phyloP scores from a whole-genome alignment of 1,140 invertebrate genomes.

The Monochamus saltuarius region DNA sequence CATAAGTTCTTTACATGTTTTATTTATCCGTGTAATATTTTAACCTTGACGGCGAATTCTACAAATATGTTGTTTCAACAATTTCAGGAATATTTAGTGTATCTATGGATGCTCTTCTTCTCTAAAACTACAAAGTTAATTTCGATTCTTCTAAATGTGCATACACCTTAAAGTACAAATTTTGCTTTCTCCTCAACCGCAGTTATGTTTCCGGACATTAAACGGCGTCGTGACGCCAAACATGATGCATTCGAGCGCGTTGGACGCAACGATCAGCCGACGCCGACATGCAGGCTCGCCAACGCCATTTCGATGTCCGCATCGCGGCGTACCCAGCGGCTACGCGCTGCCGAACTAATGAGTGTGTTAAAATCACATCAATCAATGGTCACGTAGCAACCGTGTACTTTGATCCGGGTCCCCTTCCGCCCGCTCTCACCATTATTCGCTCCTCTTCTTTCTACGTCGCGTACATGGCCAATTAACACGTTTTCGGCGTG shows the following conservation, averaged over 20 bases:
- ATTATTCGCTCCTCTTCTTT: slow-evolving; percentile 26
- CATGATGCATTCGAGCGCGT: not conserved
- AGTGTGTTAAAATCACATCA: slow-evolving; percentile 49
- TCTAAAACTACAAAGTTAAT: too few relatives aligned
- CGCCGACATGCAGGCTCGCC: slow-evolving; percentile 28
- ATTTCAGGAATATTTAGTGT: too few relatives aligned
- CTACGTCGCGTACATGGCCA: slow-evolving; percentile 9
- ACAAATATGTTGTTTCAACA: too few relatives aligned
- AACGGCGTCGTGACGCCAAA: not conserved
- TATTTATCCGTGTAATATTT: too few relatives aligned
- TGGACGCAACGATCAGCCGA: not conserved
- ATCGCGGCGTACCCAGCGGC: slow-evolving; percentile 3
- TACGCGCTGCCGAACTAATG: slow-evolving; percentile 35
- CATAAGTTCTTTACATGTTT: too few relatives aligned
- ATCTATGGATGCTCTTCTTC: too few relatives aligned
- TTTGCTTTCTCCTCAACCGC: too few relatives aligned
- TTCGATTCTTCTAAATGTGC: too few relatives aligned
- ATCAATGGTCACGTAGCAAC: slow-evolving; percentile 49
- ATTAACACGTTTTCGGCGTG: slow-evolving; percentile 14
- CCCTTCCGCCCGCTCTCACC: slow-evolving; percentile 3
- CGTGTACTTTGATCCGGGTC: slow-evolving; percentile 31
- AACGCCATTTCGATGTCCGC: slow-evolving; percentile 33
- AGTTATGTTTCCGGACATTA: too few relatives aligned
- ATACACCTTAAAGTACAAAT: too few relatives aligned
- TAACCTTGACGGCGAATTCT: too few relatives aligned